Conservation (phyloP, 2,888 invertebrate species). For the Micropterix aruncella region DNA sequence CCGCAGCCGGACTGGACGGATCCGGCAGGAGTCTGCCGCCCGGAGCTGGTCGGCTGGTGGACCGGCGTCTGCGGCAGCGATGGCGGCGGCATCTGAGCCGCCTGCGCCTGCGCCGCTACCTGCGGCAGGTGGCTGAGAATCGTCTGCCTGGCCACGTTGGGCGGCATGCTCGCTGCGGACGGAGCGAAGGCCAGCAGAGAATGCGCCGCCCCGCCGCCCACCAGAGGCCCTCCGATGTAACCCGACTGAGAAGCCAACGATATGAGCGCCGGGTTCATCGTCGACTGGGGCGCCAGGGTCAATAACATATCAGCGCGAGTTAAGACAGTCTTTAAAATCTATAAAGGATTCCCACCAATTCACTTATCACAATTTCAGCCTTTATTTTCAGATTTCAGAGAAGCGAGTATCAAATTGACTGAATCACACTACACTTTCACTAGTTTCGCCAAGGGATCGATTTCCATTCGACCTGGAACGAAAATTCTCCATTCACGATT, state of each 20-base stretch:
- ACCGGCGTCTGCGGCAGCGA: slow-evolving; percentile 4
- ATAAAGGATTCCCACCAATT: no score
- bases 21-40: slow-evolving; percentile 11
- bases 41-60: not conserved
- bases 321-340: not conserved
- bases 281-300: slow-evolving; percentile 22
- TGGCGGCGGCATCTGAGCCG: slow-evolving; percentile 2
- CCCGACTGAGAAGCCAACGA: slow-evolving; percentile 10
- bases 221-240: slow-evolving; percentile 10
- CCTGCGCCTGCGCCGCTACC: not conserved
- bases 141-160: slow-evolving; percentile 7
- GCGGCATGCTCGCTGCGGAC: slow-evolving; percentile 11
- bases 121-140: not conserved
- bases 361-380: no score
- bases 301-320: slow-evolving; percentile 10
- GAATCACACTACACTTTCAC: no score
- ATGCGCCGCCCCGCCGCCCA: slow-evolving; percentile 12
- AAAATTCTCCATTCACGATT: no score
- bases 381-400: no score
- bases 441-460: no score
- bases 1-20: slow-evolving; percentile 24
- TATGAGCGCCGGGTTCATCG: slow-evolving; percentile 14
- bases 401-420: no score
- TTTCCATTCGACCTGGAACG: no score
- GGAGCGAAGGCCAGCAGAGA: slow-evolving; percentile 9